These are phyloP conservation scores for Parochlus steinenii DNA, from an alignment of 2,888 invertebrate genomes.

Conservation along the genomic window DNA sequence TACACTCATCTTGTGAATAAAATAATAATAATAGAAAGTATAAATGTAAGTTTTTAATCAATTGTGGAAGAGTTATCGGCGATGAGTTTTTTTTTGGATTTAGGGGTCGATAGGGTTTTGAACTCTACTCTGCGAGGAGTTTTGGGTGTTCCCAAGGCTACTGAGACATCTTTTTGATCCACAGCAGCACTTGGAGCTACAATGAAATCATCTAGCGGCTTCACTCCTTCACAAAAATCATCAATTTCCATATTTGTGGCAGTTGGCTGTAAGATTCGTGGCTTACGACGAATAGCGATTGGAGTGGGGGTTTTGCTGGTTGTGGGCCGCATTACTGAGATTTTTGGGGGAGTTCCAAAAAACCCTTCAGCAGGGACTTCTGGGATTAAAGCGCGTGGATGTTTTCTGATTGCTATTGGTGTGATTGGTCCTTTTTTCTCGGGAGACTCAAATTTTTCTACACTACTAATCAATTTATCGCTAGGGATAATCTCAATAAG, in stretches of 20 bases:
- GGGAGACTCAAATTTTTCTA: slow-evolving; percentile 5
- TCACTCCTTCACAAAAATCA: slow-evolving; percentile 23
- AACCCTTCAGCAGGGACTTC: neutral
- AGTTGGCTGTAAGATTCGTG: slow-evolving; percentile 17
- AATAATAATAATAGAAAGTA: too few relatives aligned
- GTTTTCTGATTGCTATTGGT: neutral
- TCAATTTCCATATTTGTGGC: slow-evolving; percentile 16
- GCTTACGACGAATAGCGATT: slow-evolving; percentile 26
- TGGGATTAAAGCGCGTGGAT: neutral
- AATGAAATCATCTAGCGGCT: slow-evolving; percentile 17
- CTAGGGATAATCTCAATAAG: slow-evolving; percentile 6
- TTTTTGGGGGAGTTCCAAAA: slow-evolving; percentile 5
- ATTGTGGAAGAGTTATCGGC: too few relatives aligned
- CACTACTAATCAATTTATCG: slow-evolving; percentile 10
- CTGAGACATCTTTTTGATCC: neutral
- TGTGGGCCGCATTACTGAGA: neutral
- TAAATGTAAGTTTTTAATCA: too few relatives aligned
- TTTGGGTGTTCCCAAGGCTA: slow-evolving; percentile 25
- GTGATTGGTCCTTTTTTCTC: neutral
- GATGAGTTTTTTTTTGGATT: slow-evolving; percentile 43
- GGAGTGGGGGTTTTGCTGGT: slow-evolving; percentile 17
- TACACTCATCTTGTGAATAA: too few relatives aligned
- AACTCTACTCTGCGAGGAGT: slow-evolving; percentile 52
- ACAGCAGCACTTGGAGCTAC: slow-evolving; percentile 8
- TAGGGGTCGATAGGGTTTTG: slow-evolving; percentile 64